A percentile compares a stretch with the other conserved stretches of the same genome.
Evolutionary conservation across 2,888 invertebrate species (phyloP).

Genomic region (Graphium colonna): DNA sequence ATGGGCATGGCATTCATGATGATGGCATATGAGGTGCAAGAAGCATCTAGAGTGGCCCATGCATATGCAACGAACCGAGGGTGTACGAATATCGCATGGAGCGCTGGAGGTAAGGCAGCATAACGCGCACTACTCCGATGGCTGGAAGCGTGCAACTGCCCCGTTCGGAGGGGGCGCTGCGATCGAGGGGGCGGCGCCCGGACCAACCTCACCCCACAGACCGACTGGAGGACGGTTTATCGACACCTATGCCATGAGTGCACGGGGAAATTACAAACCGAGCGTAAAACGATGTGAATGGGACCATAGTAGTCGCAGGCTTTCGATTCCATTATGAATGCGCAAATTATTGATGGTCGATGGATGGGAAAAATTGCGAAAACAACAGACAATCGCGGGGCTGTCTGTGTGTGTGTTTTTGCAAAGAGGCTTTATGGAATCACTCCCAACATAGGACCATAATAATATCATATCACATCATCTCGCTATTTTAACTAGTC

Average conservation of each 20-base stretch:
- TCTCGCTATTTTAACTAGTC: no score
- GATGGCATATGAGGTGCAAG: slow-evolving; percentile 62
- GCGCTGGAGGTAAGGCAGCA: slow-evolving; percentile 64
- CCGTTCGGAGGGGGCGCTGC: slow-evolving; percentile 47
- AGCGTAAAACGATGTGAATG: slow-evolving; percentile 19
- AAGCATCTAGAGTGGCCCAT: slow-evolving; percentile 77
- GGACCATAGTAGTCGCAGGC: slow-evolving; percentile 16
- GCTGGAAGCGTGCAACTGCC: slow-evolving; percentile 24
- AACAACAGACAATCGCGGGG: not conserved
- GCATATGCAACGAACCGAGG: slow-evolving; percentile 77
- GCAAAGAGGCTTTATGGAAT: no score
- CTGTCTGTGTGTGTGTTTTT: no score
- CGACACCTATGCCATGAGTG: slow-evolving; percentile 52
- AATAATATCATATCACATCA: no score
- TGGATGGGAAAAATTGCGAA: not conserved
- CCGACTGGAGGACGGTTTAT: slow-evolving; percentile 68
- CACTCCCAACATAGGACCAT: no score
- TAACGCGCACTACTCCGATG: slow-evolving; percentile 53
- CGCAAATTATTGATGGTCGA: not conserved
- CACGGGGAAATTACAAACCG: slow-evolving; percentile 35
- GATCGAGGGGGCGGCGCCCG: slow-evolving; percentile 42
- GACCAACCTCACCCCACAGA: slow-evolving; percentile 56
- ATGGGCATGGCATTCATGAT: slow-evolving; percentile 42
- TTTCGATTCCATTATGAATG: not conserved
- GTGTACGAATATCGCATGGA: slow-evolving; percentile 68